Evolutionary conservation across 2,888 invertebrate species (phyloP).

Genomic region (Dichetophora obliterata): DNA sequence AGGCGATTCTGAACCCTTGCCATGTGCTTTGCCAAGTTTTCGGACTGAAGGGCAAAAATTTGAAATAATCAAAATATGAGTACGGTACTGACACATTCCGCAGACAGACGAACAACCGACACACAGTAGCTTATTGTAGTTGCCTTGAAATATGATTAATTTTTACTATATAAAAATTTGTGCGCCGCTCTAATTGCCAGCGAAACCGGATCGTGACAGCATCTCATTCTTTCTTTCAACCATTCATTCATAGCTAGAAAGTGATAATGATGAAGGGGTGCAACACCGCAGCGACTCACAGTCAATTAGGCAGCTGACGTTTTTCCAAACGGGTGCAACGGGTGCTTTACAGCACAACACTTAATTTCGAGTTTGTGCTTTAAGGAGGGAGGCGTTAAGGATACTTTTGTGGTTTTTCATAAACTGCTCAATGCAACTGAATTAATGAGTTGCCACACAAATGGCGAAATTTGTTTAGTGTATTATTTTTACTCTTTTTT

Average conservation of each 20-base stretch:
- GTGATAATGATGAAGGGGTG: not conserved
- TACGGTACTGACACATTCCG: not conserved
- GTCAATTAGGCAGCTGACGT: conserved; percentile 28
- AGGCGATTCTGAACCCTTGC: too few species aligned
- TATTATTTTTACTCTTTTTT: not conserved
- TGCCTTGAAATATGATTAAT: too few species aligned
- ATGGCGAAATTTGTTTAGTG: conserved; percentile 8
- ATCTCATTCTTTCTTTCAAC: not conserved
- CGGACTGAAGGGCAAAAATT: not conserved
- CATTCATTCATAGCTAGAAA: too few species aligned
- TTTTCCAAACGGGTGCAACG: not conserved
- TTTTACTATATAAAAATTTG: not conserved
- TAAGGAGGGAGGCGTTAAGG: not conserved
- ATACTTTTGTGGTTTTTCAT: conserved; percentile 5
- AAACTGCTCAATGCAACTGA: not conserved
- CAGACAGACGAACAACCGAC: not conserved
- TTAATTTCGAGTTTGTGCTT: not conserved
- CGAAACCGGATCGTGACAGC: not conserved
- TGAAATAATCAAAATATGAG: not conserved
- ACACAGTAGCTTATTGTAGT: not conserved
- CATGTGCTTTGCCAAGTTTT: too few species aligned
- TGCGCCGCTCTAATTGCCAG: not conserved
- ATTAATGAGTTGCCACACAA: conserved; percentile 3
- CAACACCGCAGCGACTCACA: conserved; percentile 4
- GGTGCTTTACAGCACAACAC: not conserved